Conservation (phyloP, 2,888 invertebrate genomes). For the Drosophila dives region DNA sequence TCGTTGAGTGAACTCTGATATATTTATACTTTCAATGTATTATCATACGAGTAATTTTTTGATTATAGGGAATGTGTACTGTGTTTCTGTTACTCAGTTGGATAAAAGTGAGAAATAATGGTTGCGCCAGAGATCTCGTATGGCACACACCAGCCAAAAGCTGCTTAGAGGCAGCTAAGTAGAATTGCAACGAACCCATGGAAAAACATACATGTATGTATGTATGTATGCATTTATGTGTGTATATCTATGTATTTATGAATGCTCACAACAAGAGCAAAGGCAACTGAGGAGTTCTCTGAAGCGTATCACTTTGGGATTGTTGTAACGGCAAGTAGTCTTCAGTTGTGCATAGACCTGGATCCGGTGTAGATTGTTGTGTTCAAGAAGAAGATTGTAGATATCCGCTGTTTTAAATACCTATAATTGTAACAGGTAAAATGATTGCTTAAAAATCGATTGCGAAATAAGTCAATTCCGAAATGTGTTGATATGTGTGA, state of each 20-base stretch:
- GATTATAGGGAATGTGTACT: constrained; percentile 5
- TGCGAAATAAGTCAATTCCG: too few relatives aligned
- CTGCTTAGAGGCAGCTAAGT: constrained; percentile 21
- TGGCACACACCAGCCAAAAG: constrained; percentile 29
- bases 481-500: neutral
- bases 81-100: constrained; percentile 13
- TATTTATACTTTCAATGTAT: neutral
- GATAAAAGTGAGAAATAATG: constrained; percentile 28
- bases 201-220: constrained; percentile 11
- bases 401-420: constrained; percentile 5
- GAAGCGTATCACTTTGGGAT: constrained; percentile 77
- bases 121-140: constrained; percentile 55
- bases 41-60: neutral
- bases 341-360: constrained; percentile 73
- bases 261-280: constrained; percentile 5
- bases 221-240: constrained; percentile 8
- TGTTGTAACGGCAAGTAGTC: constrained; percentile 73
- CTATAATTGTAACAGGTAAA: neutral
- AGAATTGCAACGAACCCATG: constrained; percentile 48
- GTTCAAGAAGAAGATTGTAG: constrained; percentile 24
- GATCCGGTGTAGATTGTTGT: constrained; percentile 49
- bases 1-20: neutral
- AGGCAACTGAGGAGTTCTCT: constrained; percentile 63
- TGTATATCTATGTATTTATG: constrained; percentile 2
- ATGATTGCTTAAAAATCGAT: neutral